Evolutionary conservation across 2,888 invertebrate genomes (phyloP), one percentile per base, ranked within the genome.

Genomic region (Hoplodrina ambigua): DNA sequence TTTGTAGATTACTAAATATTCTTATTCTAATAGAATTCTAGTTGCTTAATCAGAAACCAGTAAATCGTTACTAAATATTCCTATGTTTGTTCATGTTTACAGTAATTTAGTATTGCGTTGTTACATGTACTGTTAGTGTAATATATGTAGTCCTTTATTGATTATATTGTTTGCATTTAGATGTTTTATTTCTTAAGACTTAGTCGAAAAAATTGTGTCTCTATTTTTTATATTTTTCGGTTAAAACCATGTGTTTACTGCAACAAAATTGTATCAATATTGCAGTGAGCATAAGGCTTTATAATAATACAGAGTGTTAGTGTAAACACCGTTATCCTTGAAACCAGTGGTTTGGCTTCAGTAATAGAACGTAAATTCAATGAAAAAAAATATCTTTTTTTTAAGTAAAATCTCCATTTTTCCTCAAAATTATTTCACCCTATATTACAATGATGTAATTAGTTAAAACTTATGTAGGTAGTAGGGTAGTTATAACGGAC

Each of bases 121-220:
- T 75, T 68, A 62, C 71, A 76, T 69, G 62, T 71, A 59, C 53
- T 55, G 46, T 69, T 61, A 63, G 25, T 64, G 20, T 69, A 49
- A 25, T 60, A 56, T 61, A 57, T 75, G 50, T 81, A 71, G 69
- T 69, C 57, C 66, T 77, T 52, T 72, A 56, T 64, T 69, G 60
- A 71, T 72, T 68, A 44, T 62, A 72, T 73, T 80, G 72, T 83
- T 78, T 75, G 75, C 81, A 78, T 83, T 83, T 83, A 75, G 68
- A 72, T 17, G 56, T 68, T 74, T 69, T 69, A 71, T 72, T 66
- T 60, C 49, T 53, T 71, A 68, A 56, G 79, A 69, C 33, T 62
- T 68, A 68, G 69, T 57, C 19, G 50, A 56, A 67, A 19, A 19
- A 44, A 61, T 41, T 63, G 54, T 72, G 68, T 64, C 20, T 65